Evolutionary conservation across 23 tunicate genomes (phyloP).

Genomic region (Ascidia mentula): DNA sequence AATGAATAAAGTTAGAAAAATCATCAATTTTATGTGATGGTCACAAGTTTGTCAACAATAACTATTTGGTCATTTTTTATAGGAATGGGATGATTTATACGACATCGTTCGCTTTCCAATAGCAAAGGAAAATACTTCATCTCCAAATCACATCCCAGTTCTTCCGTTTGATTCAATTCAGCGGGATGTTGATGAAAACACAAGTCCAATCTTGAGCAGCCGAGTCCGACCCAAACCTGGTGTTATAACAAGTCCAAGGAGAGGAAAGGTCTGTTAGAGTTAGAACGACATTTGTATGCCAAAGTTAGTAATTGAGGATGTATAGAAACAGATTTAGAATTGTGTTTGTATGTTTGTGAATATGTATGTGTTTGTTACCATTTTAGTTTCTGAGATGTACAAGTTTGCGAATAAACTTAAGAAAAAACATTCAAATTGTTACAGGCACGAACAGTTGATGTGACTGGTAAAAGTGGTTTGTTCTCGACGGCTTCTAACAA

Average conservation of each 20-base stretch:
- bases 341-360: no score
- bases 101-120: constrained; percentile 92
- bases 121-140: constrained; percentile 4
- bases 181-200: constrained; percentile 32
- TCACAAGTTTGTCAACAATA: no score
- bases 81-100: constrained; percentile 94
- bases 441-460: constrained; percentile 51
- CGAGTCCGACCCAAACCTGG: constrained; percentile 27
- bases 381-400: no score
- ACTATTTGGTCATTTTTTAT: no score
- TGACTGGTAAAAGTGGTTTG: constrained; percentile 21
- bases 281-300: no score
- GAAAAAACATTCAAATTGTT: no score
- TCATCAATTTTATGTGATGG: no score
- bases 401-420: no score
- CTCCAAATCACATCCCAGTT: constrained; percentile 21
- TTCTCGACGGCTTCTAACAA: constrained; percentile 43
- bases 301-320: no score
- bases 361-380: no score
- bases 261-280: constrained; percentile 41
- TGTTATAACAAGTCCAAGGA: constrained; percentile 64
- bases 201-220: not conserved
- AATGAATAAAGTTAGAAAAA: no score
- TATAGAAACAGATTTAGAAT: no score
- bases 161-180: constrained; percentile 88